Evolutionary conservation across 2,888 invertebrate species (phyloP).

Genomic region (Melangyna quadrimaculata): DNA sequence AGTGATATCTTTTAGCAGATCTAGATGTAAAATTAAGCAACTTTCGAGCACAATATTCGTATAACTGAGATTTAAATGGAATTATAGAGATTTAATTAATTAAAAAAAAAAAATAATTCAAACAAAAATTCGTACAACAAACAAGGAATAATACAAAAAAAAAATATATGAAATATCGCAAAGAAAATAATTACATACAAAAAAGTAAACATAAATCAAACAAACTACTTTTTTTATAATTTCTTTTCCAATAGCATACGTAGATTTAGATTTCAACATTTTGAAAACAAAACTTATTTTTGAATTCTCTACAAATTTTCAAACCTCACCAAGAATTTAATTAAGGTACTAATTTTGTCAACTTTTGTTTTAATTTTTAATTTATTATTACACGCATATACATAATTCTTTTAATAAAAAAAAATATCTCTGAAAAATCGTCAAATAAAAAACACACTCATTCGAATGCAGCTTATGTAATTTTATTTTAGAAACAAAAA

Average conservation of each 20-base stretch:
- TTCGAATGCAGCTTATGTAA: constrained; percentile 35
- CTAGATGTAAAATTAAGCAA: constrained; percentile 59
- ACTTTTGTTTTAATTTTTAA: not conserved
- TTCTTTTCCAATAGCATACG: constrained; percentile 47
- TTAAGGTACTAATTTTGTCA: not conserved
- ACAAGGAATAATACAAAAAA: constrained; percentile 12
- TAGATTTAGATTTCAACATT: not conserved
- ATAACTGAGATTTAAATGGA: constrained; percentile 42
- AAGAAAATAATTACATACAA: constrained; percentile 40
- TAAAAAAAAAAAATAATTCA: constrained; percentile 6
- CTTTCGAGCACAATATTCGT: constrained; percentile 71
- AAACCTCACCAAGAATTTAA: not conserved
- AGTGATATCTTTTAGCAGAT: constrained; percentile 61
- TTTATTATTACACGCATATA: constrained; percentile 56
- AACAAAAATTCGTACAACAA: constrained; percentile 29
- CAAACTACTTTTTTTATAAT: constrained; percentile 25
- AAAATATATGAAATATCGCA: constrained; percentile 21
- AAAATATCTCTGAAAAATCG: constrained; percentile 19
- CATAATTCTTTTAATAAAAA: constrained; percentile 16
- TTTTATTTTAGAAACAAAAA: constrained; percentile 15
- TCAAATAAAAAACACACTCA: constrained; percentile 32
- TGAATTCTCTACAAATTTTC: constrained; percentile 1
- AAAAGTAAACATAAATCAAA: constrained; percentile 40
- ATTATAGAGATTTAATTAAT: constrained; percentile 14
- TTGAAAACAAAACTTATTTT: not conserved